phyloP scores from a whole-genome alignment of 2,888 invertebrate genomes.

The Erebia aethiops region DNA sequence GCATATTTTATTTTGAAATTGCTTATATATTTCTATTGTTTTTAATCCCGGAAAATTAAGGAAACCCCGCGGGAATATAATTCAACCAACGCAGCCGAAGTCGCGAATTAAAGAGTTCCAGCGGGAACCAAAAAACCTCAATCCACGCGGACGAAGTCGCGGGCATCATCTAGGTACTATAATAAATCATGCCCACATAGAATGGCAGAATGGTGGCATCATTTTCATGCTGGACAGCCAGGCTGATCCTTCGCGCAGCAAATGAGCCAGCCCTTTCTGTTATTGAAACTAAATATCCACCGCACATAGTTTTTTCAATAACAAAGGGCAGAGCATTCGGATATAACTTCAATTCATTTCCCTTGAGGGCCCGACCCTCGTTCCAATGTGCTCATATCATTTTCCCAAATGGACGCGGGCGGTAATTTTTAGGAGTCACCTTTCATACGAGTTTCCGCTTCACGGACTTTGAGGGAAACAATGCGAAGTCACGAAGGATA shows the following conservation, averaged over 20 bases:
- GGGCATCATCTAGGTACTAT: no score
- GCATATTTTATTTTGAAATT: background rate
- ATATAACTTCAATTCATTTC: constrained; percentile 34
- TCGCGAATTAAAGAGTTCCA: no score
- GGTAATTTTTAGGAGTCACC: constrained; percentile 31
- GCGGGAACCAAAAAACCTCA: no score
- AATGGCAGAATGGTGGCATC: no score
- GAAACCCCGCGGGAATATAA: no score
- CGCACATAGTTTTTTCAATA: constrained; percentile 23
- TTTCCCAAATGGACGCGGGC: constrained; percentile 32
- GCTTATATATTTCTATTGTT: no score
- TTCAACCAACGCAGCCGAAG: no score
- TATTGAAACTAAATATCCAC: constrained; percentile 16
- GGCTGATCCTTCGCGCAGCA: no score
- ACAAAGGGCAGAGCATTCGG: constrained; percentile 24
- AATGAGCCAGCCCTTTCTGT: background rate
- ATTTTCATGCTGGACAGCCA: no score
- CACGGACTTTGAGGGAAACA: constrained; percentile 17
- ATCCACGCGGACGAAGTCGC: no score
- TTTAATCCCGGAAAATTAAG: no score
- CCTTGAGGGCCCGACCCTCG: constrained; percentile 33
- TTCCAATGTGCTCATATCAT: constrained; percentile 34
- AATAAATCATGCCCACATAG: no score
- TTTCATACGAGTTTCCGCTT: constrained; percentile 26
- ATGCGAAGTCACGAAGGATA: constrained; percentile 16